These are phyloP conservation scores for Micoletzkya japonica DNA, from an alignment of 2,888 invertebrate species.

Conservation along the genomic window DNA sequence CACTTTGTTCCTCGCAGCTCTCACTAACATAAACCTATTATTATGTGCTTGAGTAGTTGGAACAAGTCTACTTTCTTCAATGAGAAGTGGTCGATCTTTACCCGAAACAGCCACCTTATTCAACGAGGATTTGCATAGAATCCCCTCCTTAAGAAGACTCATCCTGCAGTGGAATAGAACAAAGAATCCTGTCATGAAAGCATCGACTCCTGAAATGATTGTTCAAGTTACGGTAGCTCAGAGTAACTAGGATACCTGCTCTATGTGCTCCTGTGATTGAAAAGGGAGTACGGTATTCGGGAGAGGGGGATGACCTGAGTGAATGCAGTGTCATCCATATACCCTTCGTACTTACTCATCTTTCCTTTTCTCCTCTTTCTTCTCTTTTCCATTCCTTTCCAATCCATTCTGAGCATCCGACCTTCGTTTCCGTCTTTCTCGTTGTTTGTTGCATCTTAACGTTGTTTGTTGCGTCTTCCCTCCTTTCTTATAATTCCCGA, in stretches of 20 bases:
- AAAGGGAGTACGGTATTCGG: slow-evolving; percentile 2
- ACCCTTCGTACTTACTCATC: not conserved
- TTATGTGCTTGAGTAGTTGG: no score
- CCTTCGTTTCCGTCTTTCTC: slow-evolving; percentile 26
- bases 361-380: slow-evolving; percentile 21
- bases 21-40: no score
- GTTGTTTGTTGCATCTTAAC: slow-evolving; percentile 11
- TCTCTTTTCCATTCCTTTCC: slow-evolving; percentile 30
- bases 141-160: not conserved
- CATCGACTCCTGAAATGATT: slow-evolving; percentile 55
- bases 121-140: no score
- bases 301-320: no score
- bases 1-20: no score
- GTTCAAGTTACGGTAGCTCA: not conserved
- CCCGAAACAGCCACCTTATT: no score
- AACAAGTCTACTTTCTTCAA: no score
- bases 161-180: slow-evolving; percentile 46
- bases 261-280: slow-evolving; percentile 21
- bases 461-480: not conserved
- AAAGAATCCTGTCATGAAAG: slow-evolving; percentile 60
- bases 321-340: not conserved
- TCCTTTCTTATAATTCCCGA: not conserved
- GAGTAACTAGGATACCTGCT: slow-evolving; percentile 8
- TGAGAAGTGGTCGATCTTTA: no score
- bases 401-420: slow-evolving; percentile 20